Evolutionary conservation across 2,888 invertebrate species (phyloP).

Genomic region (Melanostoma mellinum): DNA sequence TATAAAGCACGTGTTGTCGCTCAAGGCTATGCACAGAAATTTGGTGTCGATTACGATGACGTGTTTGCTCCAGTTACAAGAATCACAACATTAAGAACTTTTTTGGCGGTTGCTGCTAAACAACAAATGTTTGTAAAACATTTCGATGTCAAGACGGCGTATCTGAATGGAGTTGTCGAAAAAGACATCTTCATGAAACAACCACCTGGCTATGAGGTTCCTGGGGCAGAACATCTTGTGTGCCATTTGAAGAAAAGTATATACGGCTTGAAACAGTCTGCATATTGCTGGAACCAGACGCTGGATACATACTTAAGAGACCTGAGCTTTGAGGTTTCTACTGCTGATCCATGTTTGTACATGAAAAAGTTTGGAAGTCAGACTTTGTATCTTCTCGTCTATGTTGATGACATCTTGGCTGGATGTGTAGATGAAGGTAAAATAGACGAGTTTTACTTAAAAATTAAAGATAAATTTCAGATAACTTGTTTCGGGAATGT

Average conservation of each 20-base stretch:
- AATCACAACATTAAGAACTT: slow-evolving; percentile 8
- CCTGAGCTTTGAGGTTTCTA: neutral
- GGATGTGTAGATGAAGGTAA: slow-evolving; percentile 12
- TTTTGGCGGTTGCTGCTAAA: slow-evolving; percentile 8
- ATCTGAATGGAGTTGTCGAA: slow-evolving; percentile 10
- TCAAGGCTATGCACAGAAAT: slow-evolving; percentile 36
- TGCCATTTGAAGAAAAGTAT: slow-evolving; percentile 18
- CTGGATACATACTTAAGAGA: neutral
- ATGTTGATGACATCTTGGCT: slow-evolving; percentile 17
- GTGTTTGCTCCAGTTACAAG: slow-evolving; percentile 12
- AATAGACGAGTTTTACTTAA: slow-evolving; percentile 1
- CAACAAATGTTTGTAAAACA: slow-evolving; percentile 8
- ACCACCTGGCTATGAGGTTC: slow-evolving; percentile 14
- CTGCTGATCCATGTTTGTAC: neutral
- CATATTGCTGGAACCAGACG: slow-evolving; percentile 25
- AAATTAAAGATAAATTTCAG: slow-evolving; percentile 4
- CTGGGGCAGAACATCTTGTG: slow-evolving; percentile 2
- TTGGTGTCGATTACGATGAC: slow-evolving; percentile 34
- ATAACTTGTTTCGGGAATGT: slow-evolving; percentile 22
- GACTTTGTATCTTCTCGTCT: slow-evolving; percentile 10
- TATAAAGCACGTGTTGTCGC: slow-evolving; percentile 36
- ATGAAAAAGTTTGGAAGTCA: slow-evolving; percentile 2
- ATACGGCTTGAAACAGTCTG: slow-evolving; percentile 17
- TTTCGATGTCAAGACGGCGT: slow-evolving; percentile 12
- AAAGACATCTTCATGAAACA: slow-evolving; percentile 12